Percentiles rank a stretch among this genome's conserved stretches.
Conservation (phyloP, 2,113 vertebrate genomes). For the Capreolus pygargus region DNA sequence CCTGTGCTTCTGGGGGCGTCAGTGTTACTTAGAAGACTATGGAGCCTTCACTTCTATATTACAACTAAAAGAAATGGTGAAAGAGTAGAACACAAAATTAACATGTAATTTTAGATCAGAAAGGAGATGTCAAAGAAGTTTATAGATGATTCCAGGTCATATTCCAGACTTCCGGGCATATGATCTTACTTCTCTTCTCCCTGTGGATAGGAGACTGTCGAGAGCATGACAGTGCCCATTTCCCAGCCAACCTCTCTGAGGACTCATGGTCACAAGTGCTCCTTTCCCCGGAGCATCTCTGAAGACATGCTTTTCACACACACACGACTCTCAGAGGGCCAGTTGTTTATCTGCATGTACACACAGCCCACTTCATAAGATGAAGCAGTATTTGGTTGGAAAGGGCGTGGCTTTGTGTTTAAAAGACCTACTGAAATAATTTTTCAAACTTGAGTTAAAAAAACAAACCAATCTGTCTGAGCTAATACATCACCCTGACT, state of each 20-base stretch:
- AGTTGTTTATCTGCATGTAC: neutral
- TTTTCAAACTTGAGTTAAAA: neutral
- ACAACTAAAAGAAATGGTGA: neutral
- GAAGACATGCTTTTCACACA: neutral
- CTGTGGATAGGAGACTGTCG: neutral
- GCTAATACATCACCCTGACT: neutral
- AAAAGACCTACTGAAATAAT: neutral
- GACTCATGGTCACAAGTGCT: neutral
- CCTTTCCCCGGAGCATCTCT: neutral
- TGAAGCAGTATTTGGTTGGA: neutral
- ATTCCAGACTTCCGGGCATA: neutral
- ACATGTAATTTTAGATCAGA: neutral
- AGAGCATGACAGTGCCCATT: neutral
- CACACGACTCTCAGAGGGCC: neutral
- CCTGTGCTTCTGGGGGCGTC: neutral
- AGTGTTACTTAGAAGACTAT: neutral
- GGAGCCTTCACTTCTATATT: neutral
- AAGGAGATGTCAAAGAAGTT: neutral
- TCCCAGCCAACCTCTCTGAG: neutral
- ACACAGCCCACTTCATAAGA: neutral
- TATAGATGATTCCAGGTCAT: too few relatives aligned
- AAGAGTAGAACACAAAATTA: neutral
- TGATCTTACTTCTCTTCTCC: neutral
- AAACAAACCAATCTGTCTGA: neutral
- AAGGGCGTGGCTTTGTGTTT: neutral